These are phyloP conservation scores for Siderastrea siderea DNA, from an alignment of 92 coral and sea anemone genomes.

Conservation along the genomic window DNA sequence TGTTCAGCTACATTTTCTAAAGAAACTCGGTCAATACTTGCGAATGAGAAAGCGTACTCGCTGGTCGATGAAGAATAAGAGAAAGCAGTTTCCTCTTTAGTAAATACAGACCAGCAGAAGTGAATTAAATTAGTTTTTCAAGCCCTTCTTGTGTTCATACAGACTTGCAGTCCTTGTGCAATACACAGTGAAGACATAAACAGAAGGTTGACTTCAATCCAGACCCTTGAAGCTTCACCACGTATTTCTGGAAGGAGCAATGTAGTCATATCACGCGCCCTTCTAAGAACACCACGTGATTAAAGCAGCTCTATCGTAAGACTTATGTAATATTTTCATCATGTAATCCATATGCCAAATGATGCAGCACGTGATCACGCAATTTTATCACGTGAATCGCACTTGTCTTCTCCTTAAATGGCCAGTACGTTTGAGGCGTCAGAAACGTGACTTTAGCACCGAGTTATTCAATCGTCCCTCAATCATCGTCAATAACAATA, in stretches of 20 bases:
- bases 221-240: neutral
- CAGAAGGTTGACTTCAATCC: neutral
- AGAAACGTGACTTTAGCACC: neutral
- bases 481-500: constrained; percentile 91
- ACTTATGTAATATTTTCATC: neutral
- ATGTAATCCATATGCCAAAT: neutral
- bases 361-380: constrained; percentile 1
- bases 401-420: neutral
- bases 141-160: neutral
- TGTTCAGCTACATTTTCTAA: neutral
- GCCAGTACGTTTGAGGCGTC: neutral
- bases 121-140: neutral
- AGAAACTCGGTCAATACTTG: neutral
- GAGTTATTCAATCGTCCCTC: neutral
- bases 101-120: neutral
- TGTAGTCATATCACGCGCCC: neutral
- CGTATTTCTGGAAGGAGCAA: neutral
- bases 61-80: neutral
- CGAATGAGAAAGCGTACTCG: neutral
- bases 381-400: constrained; percentile 7
- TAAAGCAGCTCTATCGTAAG: neutral
- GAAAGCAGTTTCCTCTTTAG: too few species aligned
- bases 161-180: neutral
- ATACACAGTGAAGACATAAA: neutral
- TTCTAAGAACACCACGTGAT: neutral